phyloP scores from a whole-genome alignment of 2,113 vertebrate species.

The Hassar affinis region DNA sequence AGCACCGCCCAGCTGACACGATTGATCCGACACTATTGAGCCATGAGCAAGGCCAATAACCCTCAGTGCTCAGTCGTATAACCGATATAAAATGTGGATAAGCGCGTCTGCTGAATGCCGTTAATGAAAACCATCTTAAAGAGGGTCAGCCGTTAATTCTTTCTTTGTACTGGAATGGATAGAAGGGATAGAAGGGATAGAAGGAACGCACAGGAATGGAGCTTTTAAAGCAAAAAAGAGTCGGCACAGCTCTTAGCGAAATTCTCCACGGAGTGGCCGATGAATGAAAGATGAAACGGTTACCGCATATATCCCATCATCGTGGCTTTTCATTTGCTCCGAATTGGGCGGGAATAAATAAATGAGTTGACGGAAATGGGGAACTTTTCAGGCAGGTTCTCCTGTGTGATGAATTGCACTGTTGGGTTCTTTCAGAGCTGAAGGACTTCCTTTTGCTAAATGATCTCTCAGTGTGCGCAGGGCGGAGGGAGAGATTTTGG shows the following conservation, averaged over 20 bases:
- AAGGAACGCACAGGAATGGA: not conserved
- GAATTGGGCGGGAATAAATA: conserved; percentile 1
- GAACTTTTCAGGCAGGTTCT: conserved; percentile 18
- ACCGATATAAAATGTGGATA: too few species aligned
- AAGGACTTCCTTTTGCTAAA: conserved; percentile 32
- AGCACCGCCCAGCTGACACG: too few species aligned
- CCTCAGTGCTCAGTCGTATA: too few species aligned
- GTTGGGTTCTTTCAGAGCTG: conserved; percentile 25
- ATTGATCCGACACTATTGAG: too few species aligned
- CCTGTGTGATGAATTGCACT: conserved; percentile 21
- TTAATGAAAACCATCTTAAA: not conserved
- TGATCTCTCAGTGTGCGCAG: conserved; percentile 18
- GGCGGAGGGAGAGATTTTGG: not conserved
- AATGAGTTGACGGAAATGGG: not conserved
- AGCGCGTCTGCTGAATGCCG: too few species aligned
- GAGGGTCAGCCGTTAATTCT: not conserved
- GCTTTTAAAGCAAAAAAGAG: not conserved
- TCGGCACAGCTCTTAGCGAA: not conserved
- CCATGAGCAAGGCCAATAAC: too few species aligned
- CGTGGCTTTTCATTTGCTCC: not conserved
- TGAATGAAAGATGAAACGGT: not conserved
- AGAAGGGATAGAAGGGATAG: not conserved
- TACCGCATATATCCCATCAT: not conserved
- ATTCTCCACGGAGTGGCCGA: not conserved
- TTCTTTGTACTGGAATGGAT: not conserved